Percentiles rank a stretch among this genome's conserved stretches.
phyloP scores from a whole-genome alignment of 2,113 vertebrate genomes.

The Oostethus manadensis region DNA sequence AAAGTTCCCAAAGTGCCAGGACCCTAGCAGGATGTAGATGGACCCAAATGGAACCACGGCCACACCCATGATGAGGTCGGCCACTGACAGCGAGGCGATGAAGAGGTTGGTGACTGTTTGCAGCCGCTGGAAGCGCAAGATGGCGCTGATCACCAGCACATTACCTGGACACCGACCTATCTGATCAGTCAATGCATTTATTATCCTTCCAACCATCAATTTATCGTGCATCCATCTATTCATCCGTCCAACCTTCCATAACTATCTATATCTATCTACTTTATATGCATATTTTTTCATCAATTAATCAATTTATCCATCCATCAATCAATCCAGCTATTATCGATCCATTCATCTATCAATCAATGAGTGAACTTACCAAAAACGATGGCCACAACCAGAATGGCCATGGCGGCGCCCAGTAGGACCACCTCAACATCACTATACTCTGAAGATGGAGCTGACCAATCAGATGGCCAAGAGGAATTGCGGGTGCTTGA shows the following conservation, averaged over 20 bases:
- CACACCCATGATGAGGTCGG: slow-evolving; percentile 94
- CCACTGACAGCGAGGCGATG: slow-evolving; percentile 91
- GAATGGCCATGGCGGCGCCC: slow-evolving; percentile 81
- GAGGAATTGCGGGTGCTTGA: neutral
- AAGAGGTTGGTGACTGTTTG: slow-evolving; percentile 97
- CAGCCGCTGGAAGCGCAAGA: slow-evolving; percentile 86
- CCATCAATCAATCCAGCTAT: no score
- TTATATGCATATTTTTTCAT: no score
- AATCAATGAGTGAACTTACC: slow-evolving; percentile 48
- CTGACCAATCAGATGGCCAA: neutral
- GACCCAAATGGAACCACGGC: slow-evolving; percentile 90
- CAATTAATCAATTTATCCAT: no score
- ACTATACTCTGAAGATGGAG: slow-evolving; percentile 32
- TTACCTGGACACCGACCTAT: slow-evolving; percentile 68
- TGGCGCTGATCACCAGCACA: slow-evolving; percentile 89
- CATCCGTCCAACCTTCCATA: no score
- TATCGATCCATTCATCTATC: no score
- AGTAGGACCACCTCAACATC: slow-evolving; percentile 79
- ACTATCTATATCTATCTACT: no score
- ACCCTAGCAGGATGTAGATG: slow-evolving; percentile 80
- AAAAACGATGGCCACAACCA: slow-evolving; percentile 87
- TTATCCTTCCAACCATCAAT: neutral
- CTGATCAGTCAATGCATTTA: neutral
- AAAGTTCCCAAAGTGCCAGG: slow-evolving; percentile 86
- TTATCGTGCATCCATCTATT: no score